Evolutionary conservation across 1,140 invertebrate genomes (phyloP), one percentile per base, ranked within the genome.

Genomic region (Caenorhabditis tropicalis): DNA sequence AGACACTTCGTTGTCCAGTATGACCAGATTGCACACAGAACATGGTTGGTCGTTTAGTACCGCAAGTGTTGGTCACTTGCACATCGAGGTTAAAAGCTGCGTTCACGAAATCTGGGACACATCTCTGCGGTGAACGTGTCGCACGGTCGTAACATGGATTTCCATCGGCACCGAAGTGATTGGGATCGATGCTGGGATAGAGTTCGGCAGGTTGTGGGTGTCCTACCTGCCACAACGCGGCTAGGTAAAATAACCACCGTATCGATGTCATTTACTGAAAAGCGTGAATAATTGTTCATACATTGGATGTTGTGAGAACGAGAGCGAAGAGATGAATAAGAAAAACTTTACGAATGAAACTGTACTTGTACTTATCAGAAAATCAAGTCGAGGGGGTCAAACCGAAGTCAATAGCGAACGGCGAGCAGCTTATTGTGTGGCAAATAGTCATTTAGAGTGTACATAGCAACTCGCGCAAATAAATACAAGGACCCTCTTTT

Each of bases 11-110:
- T 49, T 86, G 65, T 49, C 87, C 87, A 27, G 83, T 82, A 79
- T 90, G 87, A 5, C 85, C 87, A 21, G 82, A 65, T 92, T 98
- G 97, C 39, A 95, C 94, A 91, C 97, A 99, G 92, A 94, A 99
- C 39, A 91, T 91, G 46, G 93, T 95, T 0, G 93, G 93, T 0
- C 93, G 93, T 58, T 94, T 92, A 7, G 86, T 93, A 9, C 97
- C 97, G 90, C 97, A 99, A 2, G 97, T 99, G 91, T 98, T 98
- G 2, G 96, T 97, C 2, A 95, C 95, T 85, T 97, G 95, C 89
- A 98, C 95, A 53, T 93, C 92, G 5, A 95, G 92, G 87, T 94
- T 94, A 92, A 95, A 99, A 1, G 97, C 97, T 2, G 96, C 96
- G 92, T 99, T 99, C 89, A 96, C 95, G 91, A 99, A 99, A 84